phyloP scores from a whole-genome alignment of 35 echinoderm and acorn worm species.

The Lytechinus variegatus region DNA sequence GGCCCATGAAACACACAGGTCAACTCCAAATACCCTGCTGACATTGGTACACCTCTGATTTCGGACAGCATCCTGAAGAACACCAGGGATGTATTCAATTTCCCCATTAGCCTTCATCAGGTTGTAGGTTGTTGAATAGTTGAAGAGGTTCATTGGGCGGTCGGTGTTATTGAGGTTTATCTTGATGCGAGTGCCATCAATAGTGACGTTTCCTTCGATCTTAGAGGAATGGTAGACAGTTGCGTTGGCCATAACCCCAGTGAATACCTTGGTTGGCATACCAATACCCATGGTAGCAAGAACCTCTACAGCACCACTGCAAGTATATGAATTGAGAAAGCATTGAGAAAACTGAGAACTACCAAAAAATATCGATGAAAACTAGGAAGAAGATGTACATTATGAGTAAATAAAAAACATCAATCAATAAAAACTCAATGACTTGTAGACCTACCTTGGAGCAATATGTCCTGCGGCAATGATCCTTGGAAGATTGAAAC shows the following conservation, averaged over 20 bases:
- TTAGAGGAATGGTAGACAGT: slow-evolving; percentile 87
- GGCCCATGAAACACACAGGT: slow-evolving; percentile 77
- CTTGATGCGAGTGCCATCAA: slow-evolving; percentile 75
- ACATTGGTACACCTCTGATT: slow-evolving; percentile 59
- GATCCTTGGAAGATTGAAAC: slow-evolving; percentile 62
- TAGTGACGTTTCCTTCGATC: slow-evolving; percentile 87
- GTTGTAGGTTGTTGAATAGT: slow-evolving; percentile 84
- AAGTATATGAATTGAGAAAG: background rate
- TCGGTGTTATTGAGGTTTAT: slow-evolving; percentile 85
- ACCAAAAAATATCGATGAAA: background rate
- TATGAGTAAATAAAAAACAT: background rate
- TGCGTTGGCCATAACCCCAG: slow-evolving; percentile 83
- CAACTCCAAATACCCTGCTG: slow-evolving; percentile 66
- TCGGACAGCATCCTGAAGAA: slow-evolving; percentile 76
- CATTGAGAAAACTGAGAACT: too few relatives aligned
- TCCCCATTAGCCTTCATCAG: slow-evolving; percentile 67
- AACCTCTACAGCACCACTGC: slow-evolving; percentile 81
- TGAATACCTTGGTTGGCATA: slow-evolving; percentile 62
- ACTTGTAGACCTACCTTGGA: slow-evolving; percentile 67
- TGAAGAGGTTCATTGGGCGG: slow-evolving; percentile 89
- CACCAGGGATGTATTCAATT: slow-evolving; percentile 70
- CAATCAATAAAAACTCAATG: background rate
- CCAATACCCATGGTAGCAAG: slow-evolving; percentile 84
- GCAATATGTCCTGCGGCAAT: slow-evolving; percentile 72
- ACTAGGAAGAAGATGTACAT: background rate